These are phyloP conservation scores for Tichodroma muraria DNA, from an alignment of 2,113 vertebrate species.

Conservation along the genomic window DNA sequence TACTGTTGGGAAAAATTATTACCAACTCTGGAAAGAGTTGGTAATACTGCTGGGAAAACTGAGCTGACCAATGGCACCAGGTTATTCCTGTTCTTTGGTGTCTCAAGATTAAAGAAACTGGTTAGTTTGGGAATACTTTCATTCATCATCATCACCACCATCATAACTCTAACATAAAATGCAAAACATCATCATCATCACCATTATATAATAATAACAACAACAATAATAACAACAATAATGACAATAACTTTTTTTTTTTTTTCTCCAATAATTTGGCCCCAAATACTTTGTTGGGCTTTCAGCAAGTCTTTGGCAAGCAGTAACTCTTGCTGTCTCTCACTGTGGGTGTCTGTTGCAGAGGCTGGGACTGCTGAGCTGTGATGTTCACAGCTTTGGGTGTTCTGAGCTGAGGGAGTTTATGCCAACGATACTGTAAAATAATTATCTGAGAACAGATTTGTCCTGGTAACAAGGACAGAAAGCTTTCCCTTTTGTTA, in stretches of 20 bases:
- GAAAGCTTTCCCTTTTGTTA: neutral
- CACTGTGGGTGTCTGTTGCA: neutral
- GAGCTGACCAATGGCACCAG: neutral
- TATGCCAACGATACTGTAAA: neutral
- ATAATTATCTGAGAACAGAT: neutral
- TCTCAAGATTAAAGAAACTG: neutral
- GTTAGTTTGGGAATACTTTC: neutral
- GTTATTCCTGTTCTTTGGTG: neutral
- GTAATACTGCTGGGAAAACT: neutral
- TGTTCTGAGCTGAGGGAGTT: neutral
- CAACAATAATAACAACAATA: too few species aligned
- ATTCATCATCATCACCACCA: neutral
- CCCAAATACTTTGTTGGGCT: neutral
- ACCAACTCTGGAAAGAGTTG: too few species aligned
- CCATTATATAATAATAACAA: too few species aligned
- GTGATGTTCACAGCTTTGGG: neutral
- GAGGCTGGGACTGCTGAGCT: neutral
- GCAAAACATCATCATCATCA: neutral
- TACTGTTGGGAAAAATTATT: neutral
- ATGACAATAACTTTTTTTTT: too few species aligned
- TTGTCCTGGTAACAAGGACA: neutral
- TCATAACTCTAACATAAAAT: neutral
- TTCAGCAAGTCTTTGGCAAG: neutral
- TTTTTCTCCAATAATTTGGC: too few species aligned
- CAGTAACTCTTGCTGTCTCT: neutral